These are phyloP conservation scores for Malurus splendens DNA, from an alignment of 2,797 vertebrate genomes.

Conservation along the genomic window DNA sequence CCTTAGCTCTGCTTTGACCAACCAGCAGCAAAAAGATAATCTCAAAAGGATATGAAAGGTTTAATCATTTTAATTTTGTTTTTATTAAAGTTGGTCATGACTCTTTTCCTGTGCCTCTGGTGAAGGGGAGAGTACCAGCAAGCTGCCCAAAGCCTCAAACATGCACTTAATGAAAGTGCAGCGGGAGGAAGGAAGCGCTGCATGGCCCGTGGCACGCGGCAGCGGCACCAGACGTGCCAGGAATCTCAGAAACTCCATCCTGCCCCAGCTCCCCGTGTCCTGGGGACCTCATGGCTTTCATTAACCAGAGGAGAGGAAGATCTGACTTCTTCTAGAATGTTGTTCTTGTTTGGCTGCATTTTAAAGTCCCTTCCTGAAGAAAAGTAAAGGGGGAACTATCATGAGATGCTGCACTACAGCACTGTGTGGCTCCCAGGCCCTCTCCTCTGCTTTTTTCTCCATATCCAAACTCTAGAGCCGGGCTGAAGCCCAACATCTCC, in stretches of 20 bases:
- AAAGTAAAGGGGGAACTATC: background rate
- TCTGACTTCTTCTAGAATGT: background rate
- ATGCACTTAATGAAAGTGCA: background rate
- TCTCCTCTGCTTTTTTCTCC: background rate
- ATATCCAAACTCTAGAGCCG: background rate
- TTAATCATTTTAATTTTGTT: slow-evolving; percentile 72
- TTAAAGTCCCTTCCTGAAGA: slow-evolving; percentile 6
- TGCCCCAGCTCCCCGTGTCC: slow-evolving; percentile 1
- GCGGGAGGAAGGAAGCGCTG: slow-evolving; percentile 45
- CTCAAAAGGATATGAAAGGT: slow-evolving; percentile 73
- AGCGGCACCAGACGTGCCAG: background rate
- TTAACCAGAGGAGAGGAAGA: slow-evolving; percentile 40
- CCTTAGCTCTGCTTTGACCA: slow-evolving; percentile 26
- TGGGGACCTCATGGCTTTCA: slow-evolving; percentile 40
- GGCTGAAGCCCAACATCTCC: background rate
- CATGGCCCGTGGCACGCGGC: background rate
- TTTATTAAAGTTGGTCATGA: slow-evolving; percentile 69
- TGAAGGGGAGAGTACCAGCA: background rate
- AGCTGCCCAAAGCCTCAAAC: slow-evolving; percentile 11
- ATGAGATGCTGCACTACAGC: background rate
- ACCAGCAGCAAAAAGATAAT: slow-evolving; percentile 50
- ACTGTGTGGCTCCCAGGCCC: background rate
- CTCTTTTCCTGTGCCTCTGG: slow-evolving; percentile 15
- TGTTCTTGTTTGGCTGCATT: slow-evolving; percentile 20
- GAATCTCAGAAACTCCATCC: background rate